phyloP scores from a whole-genome alignment of 1,140 invertebrate genomes.

The Drosophila littoralis region DNA sequence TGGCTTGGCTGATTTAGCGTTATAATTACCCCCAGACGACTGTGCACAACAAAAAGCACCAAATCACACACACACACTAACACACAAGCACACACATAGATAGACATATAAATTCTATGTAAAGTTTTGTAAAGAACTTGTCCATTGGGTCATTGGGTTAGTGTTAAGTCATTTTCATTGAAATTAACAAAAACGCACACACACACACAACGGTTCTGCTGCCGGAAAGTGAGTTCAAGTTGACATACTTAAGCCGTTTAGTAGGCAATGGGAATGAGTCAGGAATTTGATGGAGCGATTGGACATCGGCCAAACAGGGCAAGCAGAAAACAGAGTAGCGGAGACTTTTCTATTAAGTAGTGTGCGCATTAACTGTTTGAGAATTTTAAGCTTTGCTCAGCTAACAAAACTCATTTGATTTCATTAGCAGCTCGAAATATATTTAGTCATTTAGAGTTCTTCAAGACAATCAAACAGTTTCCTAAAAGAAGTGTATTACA shows the following conservation, averaged over 20 bases:
- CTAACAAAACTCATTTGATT: background rate
- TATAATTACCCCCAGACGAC: slow-evolving; percentile 75
- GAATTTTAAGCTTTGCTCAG: background rate
- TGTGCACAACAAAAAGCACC: slow-evolving; percentile 59
- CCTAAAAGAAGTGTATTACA: no score
- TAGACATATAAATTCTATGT: slow-evolving; percentile 44
- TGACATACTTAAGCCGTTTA: slow-evolving; percentile 32
- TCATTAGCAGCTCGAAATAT: no score
- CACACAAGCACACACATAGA: slow-evolving; percentile 6
- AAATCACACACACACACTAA: slow-evolving; percentile 25
- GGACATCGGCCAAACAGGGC: background rate
- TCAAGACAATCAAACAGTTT: no score
- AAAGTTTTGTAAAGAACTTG: slow-evolving; percentile 69
- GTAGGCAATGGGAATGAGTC: slow-evolving; percentile 15
- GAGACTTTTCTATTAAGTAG: background rate
- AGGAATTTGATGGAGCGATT: slow-evolving; percentile 17
- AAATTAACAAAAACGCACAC: slow-evolving; percentile 58
- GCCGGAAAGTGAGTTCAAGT: slow-evolving; percentile 39
- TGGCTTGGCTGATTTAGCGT: slow-evolving; percentile 74
- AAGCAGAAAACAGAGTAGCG: background rate
- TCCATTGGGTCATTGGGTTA: slow-evolving; percentile 81
- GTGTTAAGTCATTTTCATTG: slow-evolving; percentile 82
- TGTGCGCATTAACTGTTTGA: background rate
- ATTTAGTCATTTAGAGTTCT: no score
- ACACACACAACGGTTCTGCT: slow-evolving; percentile 18